Evolutionary conservation across 2,113 vertebrate species (phyloP), one percentile per base, ranked within the genome.

Genomic region (Xyliphius kryptos): DNA sequence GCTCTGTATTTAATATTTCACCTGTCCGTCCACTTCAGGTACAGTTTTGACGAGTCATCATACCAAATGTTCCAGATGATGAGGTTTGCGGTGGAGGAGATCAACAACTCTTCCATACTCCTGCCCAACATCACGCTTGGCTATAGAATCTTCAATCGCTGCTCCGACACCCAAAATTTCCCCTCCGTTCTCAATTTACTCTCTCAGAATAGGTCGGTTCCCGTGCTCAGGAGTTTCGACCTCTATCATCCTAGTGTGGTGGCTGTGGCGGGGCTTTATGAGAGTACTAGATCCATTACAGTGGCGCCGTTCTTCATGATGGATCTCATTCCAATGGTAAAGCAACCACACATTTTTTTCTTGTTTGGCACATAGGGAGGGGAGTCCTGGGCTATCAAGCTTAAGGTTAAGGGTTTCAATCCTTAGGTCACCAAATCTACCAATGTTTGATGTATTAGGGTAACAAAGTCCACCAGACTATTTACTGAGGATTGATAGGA

Each of bases 121-220:
- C 82, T 94, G 6, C 91, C 92, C 32, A 83, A 85, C 0, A n/a
- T 93, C 36, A 84, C 87, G 0, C 73, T 94, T n/a, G 91, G 90
- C 37, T 95, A 91, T 0, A 77, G 90, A 6, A 83, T 92, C 50
- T 87, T 88, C 0, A 86, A 93, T 12, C 73, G 81, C 48, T 94
- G 94, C 73, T 86, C 87, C 0, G 71, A 81, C 13, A 16, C 63
- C 0, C 20, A 81, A 19, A 90, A 72, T 26, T 70, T 91, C 2
- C 81, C 82, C 0, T 84, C 80, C 4, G 56, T 73, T 0, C 75
- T 92, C 1, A 74, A 54, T 0, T 67, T 86, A 12, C 81, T 92
- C 0, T 75, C 83, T 4, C 46, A 67, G 14, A 65, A 69, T 1
- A 69, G 64, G 14, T 76, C 71, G 1, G 58, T 86, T 22, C 15